Conservation (phyloP, 2,113 vertebrate genomes). For the Tringa solitaria region DNA sequence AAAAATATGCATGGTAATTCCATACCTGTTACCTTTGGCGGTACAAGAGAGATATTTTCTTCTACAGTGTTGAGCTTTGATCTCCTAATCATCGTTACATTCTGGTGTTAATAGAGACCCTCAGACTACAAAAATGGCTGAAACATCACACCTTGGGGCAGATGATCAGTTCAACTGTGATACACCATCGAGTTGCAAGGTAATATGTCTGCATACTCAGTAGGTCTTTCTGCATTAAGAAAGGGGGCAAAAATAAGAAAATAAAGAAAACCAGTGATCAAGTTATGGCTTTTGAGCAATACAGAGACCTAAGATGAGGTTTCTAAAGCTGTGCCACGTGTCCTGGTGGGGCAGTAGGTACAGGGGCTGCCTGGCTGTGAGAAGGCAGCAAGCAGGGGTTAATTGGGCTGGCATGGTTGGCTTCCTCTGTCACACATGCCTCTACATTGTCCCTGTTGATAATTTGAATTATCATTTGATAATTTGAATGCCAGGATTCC, state of each 20-base stretch:
- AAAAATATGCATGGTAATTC: background rate
- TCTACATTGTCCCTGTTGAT: background rate
- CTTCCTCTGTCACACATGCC: background rate
- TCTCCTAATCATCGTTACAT: background rate
- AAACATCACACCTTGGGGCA: background rate
- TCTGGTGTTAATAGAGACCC: background rate
- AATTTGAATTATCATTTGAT: background rate
- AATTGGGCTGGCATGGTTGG: background rate
- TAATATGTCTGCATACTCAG: background rate
- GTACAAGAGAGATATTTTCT: background rate
- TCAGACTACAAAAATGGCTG: background rate
- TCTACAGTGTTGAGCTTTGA: background rate
- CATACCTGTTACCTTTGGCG: background rate
- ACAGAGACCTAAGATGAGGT: background rate
- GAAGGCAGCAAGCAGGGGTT: background rate
- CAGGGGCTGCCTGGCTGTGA: background rate
- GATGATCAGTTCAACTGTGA: background rate
- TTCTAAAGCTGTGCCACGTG: background rate
- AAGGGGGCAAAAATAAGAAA: background rate
- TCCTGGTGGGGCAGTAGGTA: background rate
- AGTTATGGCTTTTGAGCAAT: background rate
- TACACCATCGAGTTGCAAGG: background rate
- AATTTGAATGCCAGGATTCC: background rate
- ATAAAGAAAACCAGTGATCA: accelerated
- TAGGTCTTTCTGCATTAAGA: background rate